Evolutionary conservation across 2,888 invertebrate species (phyloP).

Genomic region (Ethmia dodecea): DNA sequence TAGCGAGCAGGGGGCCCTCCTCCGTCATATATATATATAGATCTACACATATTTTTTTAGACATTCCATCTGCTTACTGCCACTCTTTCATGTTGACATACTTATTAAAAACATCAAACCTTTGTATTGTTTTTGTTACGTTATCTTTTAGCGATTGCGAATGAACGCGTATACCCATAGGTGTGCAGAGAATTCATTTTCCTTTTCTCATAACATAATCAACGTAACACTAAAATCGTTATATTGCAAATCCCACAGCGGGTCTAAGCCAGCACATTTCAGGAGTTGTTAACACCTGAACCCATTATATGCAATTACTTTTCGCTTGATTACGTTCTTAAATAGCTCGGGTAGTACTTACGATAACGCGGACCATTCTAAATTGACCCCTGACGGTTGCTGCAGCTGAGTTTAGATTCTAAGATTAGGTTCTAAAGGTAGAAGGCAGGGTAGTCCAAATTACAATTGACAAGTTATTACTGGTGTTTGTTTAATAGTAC

Average conservation of each 20-base stretch:
- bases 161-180: no score
- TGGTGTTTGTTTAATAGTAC: constrained; percentile 28
- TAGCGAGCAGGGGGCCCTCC: no score
- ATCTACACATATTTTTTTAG: no score
- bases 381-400: constrained; percentile 16
- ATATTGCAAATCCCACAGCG: constrained; percentile 28
- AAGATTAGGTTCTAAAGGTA: neutral
- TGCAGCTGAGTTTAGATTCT: constrained; percentile 9
- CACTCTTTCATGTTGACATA: no score
- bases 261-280: constrained; percentile 35
- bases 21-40: no score
- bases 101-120: no score
- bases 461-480: constrained; percentile 21
- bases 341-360: constrained; percentile 36
- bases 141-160: no score
- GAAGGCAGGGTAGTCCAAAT: constrained; percentile 14
- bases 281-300: constrained; percentile 48
- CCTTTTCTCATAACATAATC: no score
- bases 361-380: constrained; percentile 24
- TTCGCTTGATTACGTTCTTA: constrained; percentile 42
- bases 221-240: constrained; percentile 21
- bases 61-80: no score
- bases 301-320: constrained; percentile 44
- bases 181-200: no score
- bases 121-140: no score